Conservation (phyloP, 2,888 invertebrate species). For the Drosophila atroscutellata region DNA sequence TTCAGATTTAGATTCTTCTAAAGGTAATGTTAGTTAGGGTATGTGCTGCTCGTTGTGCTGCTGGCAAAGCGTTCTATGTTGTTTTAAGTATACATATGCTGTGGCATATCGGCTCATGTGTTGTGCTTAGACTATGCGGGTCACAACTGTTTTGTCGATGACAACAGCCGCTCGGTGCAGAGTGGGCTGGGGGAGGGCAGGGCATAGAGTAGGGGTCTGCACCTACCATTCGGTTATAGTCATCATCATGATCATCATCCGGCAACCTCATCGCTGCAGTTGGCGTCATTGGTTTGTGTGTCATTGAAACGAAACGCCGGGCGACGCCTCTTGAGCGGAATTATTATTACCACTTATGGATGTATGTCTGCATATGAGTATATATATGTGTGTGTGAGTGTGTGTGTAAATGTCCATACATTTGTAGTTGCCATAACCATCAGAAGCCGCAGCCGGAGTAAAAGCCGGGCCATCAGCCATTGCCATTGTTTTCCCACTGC, state of each 20-base stretch:
- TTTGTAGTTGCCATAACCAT: conserved; percentile 48
- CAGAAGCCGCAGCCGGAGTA: conserved; percentile 49
- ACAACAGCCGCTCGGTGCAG: conserved; percentile 43
- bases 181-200: background rate
- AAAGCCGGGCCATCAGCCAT: conserved; percentile 55
- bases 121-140: conserved; percentile 67
- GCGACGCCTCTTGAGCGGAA: conserved; percentile 83
- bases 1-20: background rate
- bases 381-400: conserved; percentile 3
- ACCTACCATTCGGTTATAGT: conserved; percentile 54
- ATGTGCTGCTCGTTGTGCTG: conserved; percentile 12
- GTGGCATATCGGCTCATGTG: conserved; percentile 34
- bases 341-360: conserved; percentile 82
- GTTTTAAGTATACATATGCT: conserved; percentile 22
- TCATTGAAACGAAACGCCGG: conserved; percentile 83
- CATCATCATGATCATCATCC: conserved; percentile 33
- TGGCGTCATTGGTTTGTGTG: conserved; percentile 73
- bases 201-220: conserved; percentile 35
- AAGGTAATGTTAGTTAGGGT: conserved; percentile 7
- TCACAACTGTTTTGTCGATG: conserved; percentile 51
- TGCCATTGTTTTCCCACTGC: conserved; percentile 72
- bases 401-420: conserved; percentile 20
- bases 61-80: background rate
- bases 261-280: conserved; percentile 54
- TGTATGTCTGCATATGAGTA: conserved; percentile 17